Percentiles rank a stretch among this genome's conserved stretches.
Evolutionary conservation across 30 jellyfish, hydroid and myxozoan species (phyloP).

Genomic region (Morbakka virulenta): DNA sequence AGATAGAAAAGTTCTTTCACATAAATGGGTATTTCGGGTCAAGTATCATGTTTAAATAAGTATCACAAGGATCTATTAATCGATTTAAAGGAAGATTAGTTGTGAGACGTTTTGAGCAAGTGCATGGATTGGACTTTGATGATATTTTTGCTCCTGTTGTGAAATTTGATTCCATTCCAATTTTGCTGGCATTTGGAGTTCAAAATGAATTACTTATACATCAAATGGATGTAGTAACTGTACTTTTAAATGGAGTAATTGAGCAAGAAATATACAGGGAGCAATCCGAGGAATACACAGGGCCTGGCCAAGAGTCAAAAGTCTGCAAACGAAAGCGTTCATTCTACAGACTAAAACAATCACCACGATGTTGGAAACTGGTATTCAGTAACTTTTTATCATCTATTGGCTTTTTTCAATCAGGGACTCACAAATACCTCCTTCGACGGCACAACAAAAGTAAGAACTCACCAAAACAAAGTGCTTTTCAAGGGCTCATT

Average conservation of each 20-base stretch:
- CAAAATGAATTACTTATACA: constrained; percentile 16
- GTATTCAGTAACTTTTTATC: neutral
- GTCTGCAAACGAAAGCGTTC: constrained; percentile 26
- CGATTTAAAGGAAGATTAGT: too few species aligned
- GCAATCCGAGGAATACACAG: constrained; percentile 9
- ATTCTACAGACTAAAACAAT: constrained; percentile 32
- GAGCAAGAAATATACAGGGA: constrained; percentile 20
- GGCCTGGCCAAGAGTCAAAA: neutral
- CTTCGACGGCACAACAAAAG: too few species aligned
- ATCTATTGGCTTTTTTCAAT: too few species aligned
- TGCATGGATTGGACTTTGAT: constrained; percentile 1
- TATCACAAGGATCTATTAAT: too few species aligned
- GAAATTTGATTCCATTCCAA: constrained; percentile 8
- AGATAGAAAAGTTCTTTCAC: too few species aligned
- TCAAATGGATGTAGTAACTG: constrained; percentile 50
- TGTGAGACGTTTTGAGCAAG: neutral
- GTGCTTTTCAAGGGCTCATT: too few species aligned
- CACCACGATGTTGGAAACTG: constrained; percentile 43
- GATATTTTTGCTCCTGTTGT: constrained; percentile 32
- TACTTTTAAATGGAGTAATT: constrained; percentile 20
- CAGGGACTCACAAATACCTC: too few species aligned
- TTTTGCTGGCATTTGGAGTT: constrained; percentile 22
- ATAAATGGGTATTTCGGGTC: too few species aligned
- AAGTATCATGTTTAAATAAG: too few species aligned
- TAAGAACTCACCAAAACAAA: too few species aligned